Conservation (phyloP, 2,113 vertebrate genomes). For the Indri indri region DNA sequence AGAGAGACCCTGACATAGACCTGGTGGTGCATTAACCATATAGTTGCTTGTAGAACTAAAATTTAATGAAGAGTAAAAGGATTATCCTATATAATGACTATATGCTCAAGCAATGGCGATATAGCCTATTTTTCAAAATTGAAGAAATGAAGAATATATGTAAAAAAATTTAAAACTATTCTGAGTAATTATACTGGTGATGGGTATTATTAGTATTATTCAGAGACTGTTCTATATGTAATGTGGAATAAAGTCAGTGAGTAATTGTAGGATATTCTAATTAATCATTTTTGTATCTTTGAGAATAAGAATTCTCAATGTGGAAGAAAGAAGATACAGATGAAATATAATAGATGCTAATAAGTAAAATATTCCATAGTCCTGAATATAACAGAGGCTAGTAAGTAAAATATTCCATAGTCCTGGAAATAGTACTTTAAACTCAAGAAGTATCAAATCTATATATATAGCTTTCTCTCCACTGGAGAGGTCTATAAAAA, state of each 20-base stretch:
- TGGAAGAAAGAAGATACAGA: not conserved
- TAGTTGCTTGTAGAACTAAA: not conserved
- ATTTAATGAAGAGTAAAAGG: not conserved
- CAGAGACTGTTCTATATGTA: not conserved
- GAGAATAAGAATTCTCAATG: conserved; percentile 5
- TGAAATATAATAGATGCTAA: conserved; percentile 22
- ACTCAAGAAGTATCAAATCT: not conserved
- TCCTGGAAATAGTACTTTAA: not conserved
- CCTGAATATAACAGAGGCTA: not conserved
- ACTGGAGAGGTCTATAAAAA: not conserved
- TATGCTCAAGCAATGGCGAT: not conserved
- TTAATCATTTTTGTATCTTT: not conserved
- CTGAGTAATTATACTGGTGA: not conserved
- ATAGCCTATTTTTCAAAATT: not conserved
- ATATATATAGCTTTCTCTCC: not conserved
- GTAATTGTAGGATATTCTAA: not conserved
- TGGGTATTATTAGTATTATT: not conserved
- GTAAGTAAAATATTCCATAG: too few species aligned
- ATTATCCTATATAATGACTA: not conserved
- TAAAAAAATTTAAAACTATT: not conserved
- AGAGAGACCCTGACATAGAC: not conserved
- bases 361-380: not conserved
- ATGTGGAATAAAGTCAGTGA: not conserved
- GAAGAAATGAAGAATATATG: not conserved
- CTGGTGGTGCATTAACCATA: not conserved